Evolutionary conservation across 2,888 invertebrate species (phyloP), one percentile per base, ranked within the genome.

Genomic region (Capitulum mitella): DNA sequence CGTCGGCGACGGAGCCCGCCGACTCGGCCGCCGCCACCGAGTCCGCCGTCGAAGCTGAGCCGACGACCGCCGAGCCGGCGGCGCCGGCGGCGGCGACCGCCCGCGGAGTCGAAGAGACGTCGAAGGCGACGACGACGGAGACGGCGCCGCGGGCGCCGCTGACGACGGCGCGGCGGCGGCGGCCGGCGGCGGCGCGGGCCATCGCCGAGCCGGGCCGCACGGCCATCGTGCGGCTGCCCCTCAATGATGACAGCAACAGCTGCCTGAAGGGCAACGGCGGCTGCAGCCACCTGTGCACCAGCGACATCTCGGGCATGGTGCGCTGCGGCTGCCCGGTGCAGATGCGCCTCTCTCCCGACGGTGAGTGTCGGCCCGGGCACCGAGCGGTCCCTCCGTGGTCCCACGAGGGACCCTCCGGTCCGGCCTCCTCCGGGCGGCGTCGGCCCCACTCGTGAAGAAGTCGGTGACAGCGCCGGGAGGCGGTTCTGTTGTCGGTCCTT

Each of bases 191-290:
- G 51, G 10, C 51, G 12, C 6, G 10, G 29, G 61, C 14, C 10
- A 8, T 22, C 26, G n/a, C 74, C 32, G 46, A 5, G n/a, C 26
- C 40, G 43, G 43, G 16, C n/a, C 12, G 26, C 43, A n/a, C n/a
- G n/a, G 12, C 43, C n/a, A 19, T 32, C 29, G 76, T 76, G 26
- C 46, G 10, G 29, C 46, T 76, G 46, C 76, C 76, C 5, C 76
- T 76, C 26, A 43, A 32, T 46, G 48, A 43, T 46, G 43, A 10
- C 76, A 76, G 76, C 48, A 48, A 76, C 48, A 48, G 22, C 48
- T 76, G 76, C 48, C 76, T 43, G 32, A n/a, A 14, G 46, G 46
- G 16, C 16, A 76, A 76, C 76, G 76, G 76, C 32, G 76, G 76
- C 48, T 76, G 76, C 43, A 76, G 76, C 32, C 76, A 76, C 76